A percentile compares a stretch with the other conserved stretches of the same genome.
These are phyloP conservation scores for Varroa destructor DNA, from an alignment of 1,140 invertebrate species.

Conservation along the genomic window DNA sequence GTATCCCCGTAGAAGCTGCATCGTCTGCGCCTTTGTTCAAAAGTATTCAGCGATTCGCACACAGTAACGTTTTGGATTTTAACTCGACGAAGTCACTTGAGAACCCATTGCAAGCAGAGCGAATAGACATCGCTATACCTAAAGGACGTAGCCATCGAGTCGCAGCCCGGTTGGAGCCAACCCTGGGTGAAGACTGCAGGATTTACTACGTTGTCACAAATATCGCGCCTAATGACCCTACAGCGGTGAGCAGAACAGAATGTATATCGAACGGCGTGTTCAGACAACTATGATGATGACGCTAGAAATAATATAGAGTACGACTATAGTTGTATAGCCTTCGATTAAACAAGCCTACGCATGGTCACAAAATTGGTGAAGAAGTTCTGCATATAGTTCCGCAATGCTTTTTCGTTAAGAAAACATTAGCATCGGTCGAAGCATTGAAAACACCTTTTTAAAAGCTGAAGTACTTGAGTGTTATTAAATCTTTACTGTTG, in stretches of 20 bases:
- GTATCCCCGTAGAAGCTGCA: background rate
- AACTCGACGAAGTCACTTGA: background rate
- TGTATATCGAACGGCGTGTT: background rate
- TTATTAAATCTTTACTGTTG: no score
- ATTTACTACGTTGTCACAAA: conserved; percentile 15
- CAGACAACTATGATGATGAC: no score
- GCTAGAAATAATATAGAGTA: no score
- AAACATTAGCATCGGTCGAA: no score
- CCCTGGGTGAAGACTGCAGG: conserved; percentile 4
- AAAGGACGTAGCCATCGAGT: background rate
- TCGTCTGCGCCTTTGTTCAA: background rate
- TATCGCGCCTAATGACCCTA: background rate
- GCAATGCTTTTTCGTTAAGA: no score
- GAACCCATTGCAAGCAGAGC: conserved; percentile 6
- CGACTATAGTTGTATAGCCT: no score
- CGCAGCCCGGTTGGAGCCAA: background rate
- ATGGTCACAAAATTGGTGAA: no score
- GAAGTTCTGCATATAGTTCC: no score
- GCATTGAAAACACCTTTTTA: no score
- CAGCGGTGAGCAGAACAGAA: background rate
- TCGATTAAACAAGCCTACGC: no score
- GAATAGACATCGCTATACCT: background rate
- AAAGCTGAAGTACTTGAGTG: no score
- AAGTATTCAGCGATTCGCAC: background rate
- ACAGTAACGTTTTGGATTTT: background rate